Conservation (phyloP, 2,888 invertebrate species). For the Mythimna lalbum region DNA sequence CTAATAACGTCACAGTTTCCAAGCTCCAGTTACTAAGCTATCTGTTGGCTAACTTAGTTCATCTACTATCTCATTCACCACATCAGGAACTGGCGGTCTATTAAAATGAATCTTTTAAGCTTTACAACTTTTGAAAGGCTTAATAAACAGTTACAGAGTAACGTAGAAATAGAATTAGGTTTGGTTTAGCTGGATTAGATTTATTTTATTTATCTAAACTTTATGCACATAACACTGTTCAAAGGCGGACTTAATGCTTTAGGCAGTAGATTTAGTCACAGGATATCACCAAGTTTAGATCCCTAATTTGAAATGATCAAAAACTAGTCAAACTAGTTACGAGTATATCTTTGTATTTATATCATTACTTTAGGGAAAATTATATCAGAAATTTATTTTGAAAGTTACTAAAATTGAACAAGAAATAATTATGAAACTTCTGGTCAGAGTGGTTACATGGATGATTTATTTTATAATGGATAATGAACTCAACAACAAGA, state of each 20-base stretch:
- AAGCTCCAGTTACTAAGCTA: conserved; percentile 33
- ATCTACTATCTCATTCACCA: conserved; percentile 13
- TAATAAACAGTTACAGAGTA: background rate
- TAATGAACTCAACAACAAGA: background rate
- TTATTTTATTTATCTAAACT: too few species aligned
- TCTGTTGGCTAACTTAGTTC: conserved; percentile 35
- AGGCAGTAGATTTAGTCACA: too few species aligned
- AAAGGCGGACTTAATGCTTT: too few species aligned
- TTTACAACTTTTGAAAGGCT: background rate
- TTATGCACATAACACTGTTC: too few species aligned
- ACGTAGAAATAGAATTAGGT: background rate
- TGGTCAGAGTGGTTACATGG: background rate
- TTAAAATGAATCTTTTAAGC: conserved; percentile 17
- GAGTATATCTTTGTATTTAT: background rate
- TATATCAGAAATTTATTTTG: background rate
- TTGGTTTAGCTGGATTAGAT: background rate
- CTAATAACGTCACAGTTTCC: conserved; percentile 42
- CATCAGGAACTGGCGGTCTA: conserved; percentile 15
- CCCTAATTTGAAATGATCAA: background rate
- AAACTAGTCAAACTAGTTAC: background rate
- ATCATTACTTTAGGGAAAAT: background rate
- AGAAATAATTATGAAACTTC: background rate
- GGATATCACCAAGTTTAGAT: background rate
- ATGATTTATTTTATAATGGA: background rate
- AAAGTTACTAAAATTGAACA: background rate